Conservation (phyloP, 1,140 invertebrate genomes). For the Drosophila chauvacae region DNA sequence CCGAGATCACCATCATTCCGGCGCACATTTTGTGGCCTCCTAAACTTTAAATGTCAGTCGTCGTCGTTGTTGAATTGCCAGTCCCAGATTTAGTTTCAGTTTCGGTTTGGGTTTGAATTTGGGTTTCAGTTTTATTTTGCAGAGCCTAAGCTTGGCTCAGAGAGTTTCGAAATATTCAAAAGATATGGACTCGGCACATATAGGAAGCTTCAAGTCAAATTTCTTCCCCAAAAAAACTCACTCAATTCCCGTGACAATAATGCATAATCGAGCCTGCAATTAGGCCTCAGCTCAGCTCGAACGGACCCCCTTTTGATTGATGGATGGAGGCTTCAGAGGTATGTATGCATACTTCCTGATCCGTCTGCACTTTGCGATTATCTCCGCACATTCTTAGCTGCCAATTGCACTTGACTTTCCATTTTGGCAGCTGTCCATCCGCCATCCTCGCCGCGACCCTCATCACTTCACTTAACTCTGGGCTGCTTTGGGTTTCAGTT, state of each 20-base stretch:
- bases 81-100: slow-evolving; percentile 33
- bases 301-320: not conserved
- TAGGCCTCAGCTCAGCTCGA: not conserved
- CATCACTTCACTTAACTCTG: slow-evolving; percentile 21
- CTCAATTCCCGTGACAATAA: not conserved
- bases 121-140: not conserved
- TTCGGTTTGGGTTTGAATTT: slow-evolving; percentile 1
- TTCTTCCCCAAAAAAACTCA: not conserved
- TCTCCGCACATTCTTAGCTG: slow-evolving; percentile 24
- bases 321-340: not conserved
- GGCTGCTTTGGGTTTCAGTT: slow-evolving; percentile 12
- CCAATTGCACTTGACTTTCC: slow-evolving; percentile 42
- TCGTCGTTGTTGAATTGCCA: slow-evolving; percentile 43
- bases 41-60: slow-evolving; percentile 82
- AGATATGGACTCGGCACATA: not conserved
- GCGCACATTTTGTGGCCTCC: slow-evolving; percentile 55
- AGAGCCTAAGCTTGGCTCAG: not conserved
- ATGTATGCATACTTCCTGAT: slow-evolving; percentile 12
- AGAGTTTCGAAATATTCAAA: slow-evolving; percentile 6
- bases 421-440: slow-evolving; percentile 41
- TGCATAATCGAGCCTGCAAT: slow-evolving; percentile 1
- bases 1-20: slow-evolving; percentile 24
- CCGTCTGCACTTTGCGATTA: slow-evolving; percentile 24
- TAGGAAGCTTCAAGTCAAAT: not conserved
- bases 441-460: slow-evolving; percentile 7